These are phyloP conservation scores for Lordiphosa fenestrarum DNA, from an alignment of 2,888 invertebrate genomes.

Conservation along the genomic window DNA sequence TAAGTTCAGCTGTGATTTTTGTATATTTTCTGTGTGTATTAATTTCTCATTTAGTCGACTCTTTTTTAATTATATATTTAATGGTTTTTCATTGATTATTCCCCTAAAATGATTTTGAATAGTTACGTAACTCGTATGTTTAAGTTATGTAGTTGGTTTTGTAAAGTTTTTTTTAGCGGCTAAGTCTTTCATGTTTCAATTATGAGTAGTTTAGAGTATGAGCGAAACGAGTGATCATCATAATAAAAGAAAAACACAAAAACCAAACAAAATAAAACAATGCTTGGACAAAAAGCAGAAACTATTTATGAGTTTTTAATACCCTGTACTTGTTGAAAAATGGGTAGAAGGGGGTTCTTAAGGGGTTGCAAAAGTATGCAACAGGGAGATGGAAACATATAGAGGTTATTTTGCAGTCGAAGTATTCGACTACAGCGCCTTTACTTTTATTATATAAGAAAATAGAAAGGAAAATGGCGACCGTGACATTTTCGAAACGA, in stretches of 20 bases:
- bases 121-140: slow-evolving; percentile 17
- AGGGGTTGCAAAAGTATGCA: too few relatives aligned
- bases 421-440: too few relatives aligned
- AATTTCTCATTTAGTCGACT: slow-evolving; percentile 41
- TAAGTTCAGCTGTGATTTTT: slow-evolving; percentile 75
- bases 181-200: slow-evolving; percentile 49
- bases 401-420: too few relatives aligned
- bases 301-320: too few relatives aligned
- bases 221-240: slow-evolving; percentile 8
- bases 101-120: slow-evolving; percentile 8
- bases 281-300: too few relatives aligned
- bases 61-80: slow-evolving; percentile 25
- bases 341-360: too few relatives aligned
- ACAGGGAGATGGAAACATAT: too few relatives aligned
- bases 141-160: slow-evolving; percentile 63
- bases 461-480: too few relatives aligned
- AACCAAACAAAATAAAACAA: background rate
- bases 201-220: slow-evolving; percentile 17
- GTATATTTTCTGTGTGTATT: slow-evolving; percentile 54
- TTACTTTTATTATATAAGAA: too few relatives aligned
- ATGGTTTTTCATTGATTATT: slow-evolving; percentile 50
- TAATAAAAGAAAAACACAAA: slow-evolving; percentile 1
- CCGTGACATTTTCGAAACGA: too few relatives aligned
- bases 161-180: slow-evolving; percentile 28
- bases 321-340: too few relatives aligned